A percentile compares a stretch with the other conserved stretches of the same genome.
These are phyloP conservation scores for Rhodophaea formosa DNA, from an alignment of 2,888 invertebrate species.

Conservation along the genomic window DNA sequence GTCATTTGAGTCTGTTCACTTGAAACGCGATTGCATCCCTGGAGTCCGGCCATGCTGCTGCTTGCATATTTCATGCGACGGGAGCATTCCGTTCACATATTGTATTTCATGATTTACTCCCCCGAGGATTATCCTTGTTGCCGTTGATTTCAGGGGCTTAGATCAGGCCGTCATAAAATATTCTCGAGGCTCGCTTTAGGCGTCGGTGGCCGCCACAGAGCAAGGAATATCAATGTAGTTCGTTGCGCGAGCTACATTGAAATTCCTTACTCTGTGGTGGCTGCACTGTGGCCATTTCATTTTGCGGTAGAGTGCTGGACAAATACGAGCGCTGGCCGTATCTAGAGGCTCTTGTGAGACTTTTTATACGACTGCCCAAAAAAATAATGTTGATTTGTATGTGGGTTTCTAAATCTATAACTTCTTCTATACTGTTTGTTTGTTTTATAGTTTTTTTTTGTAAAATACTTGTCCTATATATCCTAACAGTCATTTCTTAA, in stretches of 20 bases:
- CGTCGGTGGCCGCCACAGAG: background rate
- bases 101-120: background rate
- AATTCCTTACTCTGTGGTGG: no score
- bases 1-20: no score
- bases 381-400: no score
- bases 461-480: no score
- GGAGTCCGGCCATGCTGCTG: background rate
- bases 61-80: background rate
- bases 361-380: background rate
- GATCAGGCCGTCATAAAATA: background rate
- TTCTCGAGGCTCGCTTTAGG: background rate
- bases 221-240: no score
- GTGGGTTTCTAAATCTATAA: no score
- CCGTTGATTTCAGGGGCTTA: background rate
- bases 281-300: conserved; percentile 2
- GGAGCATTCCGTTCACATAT: background rate
- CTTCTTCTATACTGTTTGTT: no score
- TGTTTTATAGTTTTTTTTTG: no score
- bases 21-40: background rate
- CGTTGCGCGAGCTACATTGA: no score
- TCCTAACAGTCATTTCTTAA: no score
- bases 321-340: background rate
- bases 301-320: conserved; percentile 4
- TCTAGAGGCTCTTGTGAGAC: background rate
- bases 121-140: background rate